Evolutionary conservation across 2,888 invertebrate species (phyloP).

Genomic region (Agapostemon virescens): DNA sequence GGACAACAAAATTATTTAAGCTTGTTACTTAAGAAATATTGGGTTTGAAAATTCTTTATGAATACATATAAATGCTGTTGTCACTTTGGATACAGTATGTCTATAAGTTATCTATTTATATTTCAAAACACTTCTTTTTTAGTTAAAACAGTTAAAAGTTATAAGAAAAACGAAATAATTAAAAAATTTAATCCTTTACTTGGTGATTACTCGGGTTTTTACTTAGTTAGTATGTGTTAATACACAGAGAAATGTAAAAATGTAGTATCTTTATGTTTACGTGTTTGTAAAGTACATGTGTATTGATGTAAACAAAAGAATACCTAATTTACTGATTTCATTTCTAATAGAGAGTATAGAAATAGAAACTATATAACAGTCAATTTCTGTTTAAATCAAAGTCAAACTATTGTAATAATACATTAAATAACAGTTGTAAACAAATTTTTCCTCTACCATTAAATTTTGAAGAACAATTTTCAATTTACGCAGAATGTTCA

Average conservation of each 20-base stretch:
- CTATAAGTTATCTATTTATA: conserved; percentile 1
- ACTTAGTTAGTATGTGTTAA: neutral
- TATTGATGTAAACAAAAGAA: no score
- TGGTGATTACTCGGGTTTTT: neutral
- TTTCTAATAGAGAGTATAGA: neutral
- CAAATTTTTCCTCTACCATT: neutral
- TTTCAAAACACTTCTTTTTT: neutral
- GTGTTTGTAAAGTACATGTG: no score
- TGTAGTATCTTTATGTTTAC: no score
- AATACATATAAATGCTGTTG: neutral
- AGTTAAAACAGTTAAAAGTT: neutral
- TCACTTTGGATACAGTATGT: neutral
- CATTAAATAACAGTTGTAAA: neutral
- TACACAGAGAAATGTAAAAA: neutral
- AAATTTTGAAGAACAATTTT: neutral
- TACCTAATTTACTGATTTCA: neutral
- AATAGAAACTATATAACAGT: neutral
- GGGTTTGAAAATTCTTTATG: no score
- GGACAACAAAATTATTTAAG: neutral
- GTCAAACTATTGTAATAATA: neutral
- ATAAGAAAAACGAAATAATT: neutral
- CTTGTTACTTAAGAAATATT: neutral
- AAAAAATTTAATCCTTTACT: conserved; percentile 38
- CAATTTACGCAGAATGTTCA: neutral
- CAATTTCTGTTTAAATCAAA: neutral